phyloP scores from a whole-genome alignment of 1,140 invertebrate species.

The Drosophila subobscura region DNA sequence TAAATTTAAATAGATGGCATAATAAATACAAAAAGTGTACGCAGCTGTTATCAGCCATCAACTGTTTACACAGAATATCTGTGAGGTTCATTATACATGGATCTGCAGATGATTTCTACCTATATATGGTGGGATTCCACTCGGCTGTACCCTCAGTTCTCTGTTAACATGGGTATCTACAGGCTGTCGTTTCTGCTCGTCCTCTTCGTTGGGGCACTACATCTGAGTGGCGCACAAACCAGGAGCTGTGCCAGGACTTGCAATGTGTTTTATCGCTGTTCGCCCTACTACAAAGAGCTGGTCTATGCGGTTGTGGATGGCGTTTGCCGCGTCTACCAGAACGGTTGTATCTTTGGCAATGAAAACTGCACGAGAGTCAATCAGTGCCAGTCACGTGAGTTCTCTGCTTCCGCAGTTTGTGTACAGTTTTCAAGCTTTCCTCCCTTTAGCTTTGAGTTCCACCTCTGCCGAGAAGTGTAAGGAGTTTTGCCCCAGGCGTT shows the following conservation, averaged over 20 bases:
- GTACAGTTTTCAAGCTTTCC: no score
- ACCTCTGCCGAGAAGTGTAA: conserved; percentile 18
- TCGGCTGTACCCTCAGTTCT: conserved; percentile 21
- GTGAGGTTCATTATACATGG: neutral
- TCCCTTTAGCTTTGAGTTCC: conserved; percentile 10
- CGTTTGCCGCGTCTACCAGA: conserved; percentile 52
- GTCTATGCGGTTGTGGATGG: conserved; percentile 43
- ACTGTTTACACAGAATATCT: conserved; percentile 26
- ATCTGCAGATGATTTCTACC: conserved; percentile 8
- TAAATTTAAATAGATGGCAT: conserved; percentile 2
- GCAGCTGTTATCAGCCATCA: conserved; percentile 4
- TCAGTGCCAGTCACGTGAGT: conserved; percentile 35
- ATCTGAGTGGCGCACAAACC: conserved; percentile 16
- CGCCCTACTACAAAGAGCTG: conserved; percentile 36
- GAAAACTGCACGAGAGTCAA: conserved; percentile 49
- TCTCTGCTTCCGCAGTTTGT: no score
- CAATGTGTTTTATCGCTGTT: conserved; percentile 14
- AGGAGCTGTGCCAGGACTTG: conserved; percentile 34
- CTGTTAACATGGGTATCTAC: neutral
- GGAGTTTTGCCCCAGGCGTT: conserved; percentile 26
- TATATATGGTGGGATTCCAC: conserved; percentile 2
- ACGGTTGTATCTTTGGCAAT: conserved; percentile 50
- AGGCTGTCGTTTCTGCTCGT: conserved; percentile 13
- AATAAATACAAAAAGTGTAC: neutral
- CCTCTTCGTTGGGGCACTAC: conserved; percentile 6